These are phyloP conservation scores for Cyprinodon diabolis DNA, from an alignment of 2,797 vertebrate species.

Conservation along the genomic window DNA sequence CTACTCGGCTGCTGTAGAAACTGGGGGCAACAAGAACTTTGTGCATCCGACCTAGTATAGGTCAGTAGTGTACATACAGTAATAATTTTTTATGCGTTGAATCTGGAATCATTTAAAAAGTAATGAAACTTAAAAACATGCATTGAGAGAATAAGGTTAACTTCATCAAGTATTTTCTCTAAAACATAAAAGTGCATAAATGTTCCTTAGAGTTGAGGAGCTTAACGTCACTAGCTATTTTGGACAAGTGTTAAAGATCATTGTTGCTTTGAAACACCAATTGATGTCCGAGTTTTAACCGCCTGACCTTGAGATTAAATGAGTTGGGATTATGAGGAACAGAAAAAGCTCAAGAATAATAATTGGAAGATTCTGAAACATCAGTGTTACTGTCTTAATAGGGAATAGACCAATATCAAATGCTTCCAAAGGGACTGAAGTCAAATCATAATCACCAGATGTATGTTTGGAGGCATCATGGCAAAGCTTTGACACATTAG, in stretches of 20 bases:
- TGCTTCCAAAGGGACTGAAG: background rate
- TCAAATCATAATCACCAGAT: background rate
- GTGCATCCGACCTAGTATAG: constrained; percentile 4
- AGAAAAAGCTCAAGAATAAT: background rate
- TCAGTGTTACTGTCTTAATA: background rate
- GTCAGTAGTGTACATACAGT: background rate
- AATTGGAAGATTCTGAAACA: background rate
- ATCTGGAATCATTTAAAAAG: background rate
- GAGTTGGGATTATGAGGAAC: background rate
- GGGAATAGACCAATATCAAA: background rate
- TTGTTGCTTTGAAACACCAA: background rate
- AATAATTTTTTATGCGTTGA: background rate
- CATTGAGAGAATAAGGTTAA: background rate
- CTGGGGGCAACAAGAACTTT: constrained; percentile 23
- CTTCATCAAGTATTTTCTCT: no score
- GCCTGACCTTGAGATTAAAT: background rate
- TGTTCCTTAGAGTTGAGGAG: background rate
- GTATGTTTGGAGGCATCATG: no score
- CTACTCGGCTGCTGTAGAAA: constrained; percentile 2
- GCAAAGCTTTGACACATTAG: no score
- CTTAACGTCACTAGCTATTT: background rate
- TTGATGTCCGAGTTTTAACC: background rate
- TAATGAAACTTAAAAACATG: background rate
- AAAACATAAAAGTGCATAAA: no score
- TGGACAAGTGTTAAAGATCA: background rate